Evolutionary conservation across 2,113 vertebrate genomes (phyloP).

Genomic region (Nerophis ophidion): DNA sequence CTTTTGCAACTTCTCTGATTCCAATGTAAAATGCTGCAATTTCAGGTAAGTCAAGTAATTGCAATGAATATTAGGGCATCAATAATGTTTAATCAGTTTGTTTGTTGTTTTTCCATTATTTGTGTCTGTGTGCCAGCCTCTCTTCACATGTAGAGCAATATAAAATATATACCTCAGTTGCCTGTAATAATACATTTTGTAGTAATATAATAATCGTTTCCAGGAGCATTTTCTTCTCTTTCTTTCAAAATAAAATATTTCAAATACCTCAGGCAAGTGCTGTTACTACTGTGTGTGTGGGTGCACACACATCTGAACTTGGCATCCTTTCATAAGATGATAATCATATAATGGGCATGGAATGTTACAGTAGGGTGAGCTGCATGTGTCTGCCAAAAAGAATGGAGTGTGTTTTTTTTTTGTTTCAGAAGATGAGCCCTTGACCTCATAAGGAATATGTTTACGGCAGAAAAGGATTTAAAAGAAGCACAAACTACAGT

Average conservation of each 20-base stretch:
- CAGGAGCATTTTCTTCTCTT: slow-evolving; percentile 44
- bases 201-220: slow-evolving; percentile 57
- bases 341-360: background rate
- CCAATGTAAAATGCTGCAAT: slow-evolving; percentile 18
- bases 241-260: slow-evolving; percentile 67
- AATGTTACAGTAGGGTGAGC: background rate
- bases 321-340: background rate
- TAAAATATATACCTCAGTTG: slow-evolving; percentile 73
- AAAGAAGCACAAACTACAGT: too few relatives aligned
- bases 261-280: slow-evolving; percentile 27
- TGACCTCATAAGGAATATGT: too few relatives aligned
- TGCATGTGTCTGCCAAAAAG: too few relatives aligned
- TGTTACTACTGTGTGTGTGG: slow-evolving; percentile 1
- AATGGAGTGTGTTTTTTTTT: too few relatives aligned
- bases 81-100: too few relatives aligned
- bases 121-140: slow-evolving; percentile 11
- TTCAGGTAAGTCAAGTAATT: background rate
- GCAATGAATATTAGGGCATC: too few relatives aligned
- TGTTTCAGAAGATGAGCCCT: too few relatives aligned
- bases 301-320: slow-evolving; percentile 3
- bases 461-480: too few relatives aligned
- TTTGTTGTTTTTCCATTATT: background rate
- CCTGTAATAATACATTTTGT: slow-evolving; percentile 76
- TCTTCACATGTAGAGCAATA: slow-evolving; percentile 54
- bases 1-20: background rate